phyloP scores from a whole-genome alignment of 1,140 invertebrate genomes.

The Macrotrachela quadricornifera region DNA sequence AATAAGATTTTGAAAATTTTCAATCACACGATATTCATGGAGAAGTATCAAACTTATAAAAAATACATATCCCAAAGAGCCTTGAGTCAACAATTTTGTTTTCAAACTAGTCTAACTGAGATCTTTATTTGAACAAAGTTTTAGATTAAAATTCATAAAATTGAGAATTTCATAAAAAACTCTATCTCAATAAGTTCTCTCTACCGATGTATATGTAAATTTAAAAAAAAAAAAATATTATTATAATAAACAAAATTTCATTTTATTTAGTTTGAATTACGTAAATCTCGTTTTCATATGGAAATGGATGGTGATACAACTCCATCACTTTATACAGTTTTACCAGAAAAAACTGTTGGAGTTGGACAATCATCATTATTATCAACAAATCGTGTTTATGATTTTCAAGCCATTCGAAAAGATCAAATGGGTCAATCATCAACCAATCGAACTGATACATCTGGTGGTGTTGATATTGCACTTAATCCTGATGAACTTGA shows the following conservation, averaged over 20 bases:
- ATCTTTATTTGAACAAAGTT: too few species aligned
- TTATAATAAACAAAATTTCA: too few species aligned
- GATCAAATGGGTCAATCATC: not conserved
- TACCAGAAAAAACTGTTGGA: slow-evolving; percentile 79
- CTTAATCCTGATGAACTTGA: not conserved
- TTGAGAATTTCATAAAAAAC: too few species aligned
- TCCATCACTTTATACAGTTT: slow-evolving; percentile 54
- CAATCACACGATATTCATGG: not conserved
- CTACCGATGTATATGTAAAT: too few species aligned
- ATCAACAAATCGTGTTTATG: slow-evolving; percentile 75
- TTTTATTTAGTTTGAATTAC: slow-evolving; percentile 51
- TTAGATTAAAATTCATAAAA: slow-evolving; percentile 93
- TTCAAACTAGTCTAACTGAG: slow-evolving; percentile 80
- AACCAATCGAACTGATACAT: not conserved
- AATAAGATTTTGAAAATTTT: not conserved
- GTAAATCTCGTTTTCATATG: slow-evolving; percentile 85
- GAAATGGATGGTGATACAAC: slow-evolving; percentile 62
- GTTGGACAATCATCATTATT: slow-evolving; percentile 70
- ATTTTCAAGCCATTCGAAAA: slow-evolving; percentile 43
- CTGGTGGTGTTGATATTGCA: not conserved
- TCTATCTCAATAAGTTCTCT: too few species aligned
- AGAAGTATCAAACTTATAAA: slow-evolving; percentile 11
- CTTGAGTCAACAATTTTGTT: slow-evolving; percentile 45
- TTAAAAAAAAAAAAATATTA: too few species aligned
- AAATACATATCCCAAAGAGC: slow-evolving; percentile 73